These are phyloP conservation scores for Microchrysa polita DNA, from an alignment of 2,888 invertebrate genomes.

Conservation along the genomic window DNA sequence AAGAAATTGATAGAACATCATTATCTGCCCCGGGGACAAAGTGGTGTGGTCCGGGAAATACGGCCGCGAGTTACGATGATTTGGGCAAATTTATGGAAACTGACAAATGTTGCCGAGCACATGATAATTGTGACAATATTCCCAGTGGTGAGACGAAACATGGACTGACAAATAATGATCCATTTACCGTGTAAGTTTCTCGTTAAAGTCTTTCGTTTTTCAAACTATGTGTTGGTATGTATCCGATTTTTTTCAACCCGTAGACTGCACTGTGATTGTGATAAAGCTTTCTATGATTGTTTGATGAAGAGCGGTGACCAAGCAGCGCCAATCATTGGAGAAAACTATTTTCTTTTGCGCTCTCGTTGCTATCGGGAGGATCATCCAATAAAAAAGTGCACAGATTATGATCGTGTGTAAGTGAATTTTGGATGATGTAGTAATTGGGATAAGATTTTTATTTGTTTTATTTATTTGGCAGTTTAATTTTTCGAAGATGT, in stretches of 20 bases:
- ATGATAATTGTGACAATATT: conserved; percentile 68
- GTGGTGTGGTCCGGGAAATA: conserved; percentile 88
- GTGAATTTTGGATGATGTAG: no score
- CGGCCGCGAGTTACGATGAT: conserved; percentile 78
- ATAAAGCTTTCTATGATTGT: conserved; percentile 51
- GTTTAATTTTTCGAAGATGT: conserved; percentile 52
- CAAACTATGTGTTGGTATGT: not conserved
- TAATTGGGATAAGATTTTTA: no score
- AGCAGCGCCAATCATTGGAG: conserved; percentile 51
- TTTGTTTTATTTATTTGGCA: no score
- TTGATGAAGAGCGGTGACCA: conserved; percentile 47
- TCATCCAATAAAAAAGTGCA: conserved; percentile 51
- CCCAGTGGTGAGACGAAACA: conserved; percentile 54
- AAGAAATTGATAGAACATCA: conserved; percentile 19
- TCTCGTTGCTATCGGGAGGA: conserved; percentile 51
- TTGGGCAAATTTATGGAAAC: conserved; percentile 80
- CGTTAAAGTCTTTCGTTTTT: not conserved
- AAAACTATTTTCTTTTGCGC: conserved; percentile 51
- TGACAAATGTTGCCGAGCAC: conserved; percentile 83
- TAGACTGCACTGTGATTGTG: conserved; percentile 53
- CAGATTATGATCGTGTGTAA: conserved; percentile 49
- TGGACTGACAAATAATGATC: conserved; percentile 51
- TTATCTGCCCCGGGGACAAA: conserved; percentile 73
- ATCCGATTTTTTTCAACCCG: conserved; percentile 24
- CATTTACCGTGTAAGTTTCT: conserved; percentile 49